Conservation (phyloP, 2,797 vertebrate genomes). For the Cryptoprocta ferox region DNA sequence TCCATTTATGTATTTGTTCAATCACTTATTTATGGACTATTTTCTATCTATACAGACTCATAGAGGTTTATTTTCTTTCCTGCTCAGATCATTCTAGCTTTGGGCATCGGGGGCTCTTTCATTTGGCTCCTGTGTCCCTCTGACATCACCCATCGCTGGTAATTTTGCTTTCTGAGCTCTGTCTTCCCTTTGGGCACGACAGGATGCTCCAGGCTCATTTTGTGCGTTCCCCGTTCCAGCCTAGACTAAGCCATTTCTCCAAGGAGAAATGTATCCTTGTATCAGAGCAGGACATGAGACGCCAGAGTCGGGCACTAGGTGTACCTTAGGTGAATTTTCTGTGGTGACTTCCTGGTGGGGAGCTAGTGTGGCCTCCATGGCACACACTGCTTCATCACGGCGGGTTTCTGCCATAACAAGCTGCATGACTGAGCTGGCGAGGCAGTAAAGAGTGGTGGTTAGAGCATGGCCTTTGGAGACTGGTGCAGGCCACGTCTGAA, state of each 20-base stretch:
- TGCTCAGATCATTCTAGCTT: neutral
- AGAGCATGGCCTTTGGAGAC: neutral
- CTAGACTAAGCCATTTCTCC: neutral
- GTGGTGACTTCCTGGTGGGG: neutral
- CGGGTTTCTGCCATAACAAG: neutral
- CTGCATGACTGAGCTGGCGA: neutral
- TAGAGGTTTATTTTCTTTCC: neutral
- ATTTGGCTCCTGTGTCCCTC: neutral
- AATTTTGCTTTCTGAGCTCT: neutral
- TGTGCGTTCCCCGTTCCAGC: neutral
- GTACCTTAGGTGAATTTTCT: neutral
- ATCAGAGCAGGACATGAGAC: neutral
- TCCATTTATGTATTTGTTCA: neutral
- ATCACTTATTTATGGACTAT: neutral
- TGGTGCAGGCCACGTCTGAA: neutral
- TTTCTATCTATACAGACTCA: neutral
- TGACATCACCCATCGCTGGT: neutral
- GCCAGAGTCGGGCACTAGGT: neutral
- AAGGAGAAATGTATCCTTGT: neutral
- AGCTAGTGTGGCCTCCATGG: neutral
- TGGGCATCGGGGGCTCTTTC: neutral
- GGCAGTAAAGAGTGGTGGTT: neutral
- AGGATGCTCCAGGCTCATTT: neutral
- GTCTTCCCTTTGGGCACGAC: neutral
- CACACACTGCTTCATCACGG: fast-evolving